phyloP scores from a whole-genome alignment of 2,888 invertebrate genomes.

The Epinotia bilunana region DNA sequence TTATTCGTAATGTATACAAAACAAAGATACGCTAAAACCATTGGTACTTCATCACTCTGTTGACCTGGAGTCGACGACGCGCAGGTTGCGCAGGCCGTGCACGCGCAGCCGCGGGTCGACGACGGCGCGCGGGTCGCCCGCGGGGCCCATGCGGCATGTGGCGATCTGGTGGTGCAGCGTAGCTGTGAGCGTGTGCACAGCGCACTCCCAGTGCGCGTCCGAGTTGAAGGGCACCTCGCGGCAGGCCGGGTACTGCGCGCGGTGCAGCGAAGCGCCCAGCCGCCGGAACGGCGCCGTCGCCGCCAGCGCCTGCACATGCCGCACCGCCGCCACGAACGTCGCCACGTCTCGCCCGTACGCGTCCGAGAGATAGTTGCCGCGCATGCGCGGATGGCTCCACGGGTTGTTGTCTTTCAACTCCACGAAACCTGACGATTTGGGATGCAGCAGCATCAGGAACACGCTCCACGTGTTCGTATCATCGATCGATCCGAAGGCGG shows the following conservation, averaged over 20 bases:
- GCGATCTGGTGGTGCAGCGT: conserved; percentile 87
- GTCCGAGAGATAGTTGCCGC: conserved; percentile 88
- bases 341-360: conserved; percentile 83
- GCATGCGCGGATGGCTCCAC: conserved; percentile 86
- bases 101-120: conserved; percentile 85
- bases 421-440: conserved; percentile 88
- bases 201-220: conserved; percentile 87
- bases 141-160: conserved; percentile 87
- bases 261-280: conserved; percentile 81
- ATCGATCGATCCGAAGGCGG: conserved; percentile 73
- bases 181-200: conserved; percentile 84
- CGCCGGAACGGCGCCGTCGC: conserved; percentile 80
- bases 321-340: conserved; percentile 85
- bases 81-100: conserved; percentile 74
- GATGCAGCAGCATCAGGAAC: conserved; percentile 86
- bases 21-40: background rate
- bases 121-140: conserved; percentile 84
- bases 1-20: background rate
- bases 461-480: conserved; percentile 81
- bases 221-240: conserved; percentile 75
- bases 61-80: conserved; percentile 81
- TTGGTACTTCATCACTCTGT: background rate
- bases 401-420: conserved; percentile 87
- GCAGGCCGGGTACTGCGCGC: conserved; percentile 86
- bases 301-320: conserved; percentile 77